Evolutionary conservation across 2,113 vertebrate species (phyloP), one percentile per base, ranked within the genome.

Genomic region (Phyllopteryx taeniolatus): DNA sequence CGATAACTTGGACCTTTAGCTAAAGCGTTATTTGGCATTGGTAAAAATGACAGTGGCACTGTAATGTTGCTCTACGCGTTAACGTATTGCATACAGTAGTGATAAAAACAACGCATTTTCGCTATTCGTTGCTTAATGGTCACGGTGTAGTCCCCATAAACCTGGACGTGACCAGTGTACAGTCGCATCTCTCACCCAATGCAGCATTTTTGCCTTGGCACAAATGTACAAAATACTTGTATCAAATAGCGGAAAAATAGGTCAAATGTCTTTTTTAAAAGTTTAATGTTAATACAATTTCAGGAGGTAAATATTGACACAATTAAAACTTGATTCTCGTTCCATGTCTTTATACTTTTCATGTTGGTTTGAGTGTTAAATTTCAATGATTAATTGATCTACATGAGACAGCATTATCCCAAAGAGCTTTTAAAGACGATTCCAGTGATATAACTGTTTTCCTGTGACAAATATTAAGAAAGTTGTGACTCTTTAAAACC

Each of bases 1-100:
- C 54, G 69, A 49, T 76, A 80, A 83, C 77, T 84, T 74, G n/a
- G 61, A 54, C 75, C 61, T 56, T 31, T 31, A 60, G 27, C 31
- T 74, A 27, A n/a, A 14, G 20, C 42, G 12, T 65, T 20, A n/a
- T 9, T 39, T 22, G 9, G 27, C 62, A 8, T 65, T 14, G 22
- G n/a, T 7, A 10, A n/a, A 20, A 42, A 19, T 11, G 33, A 42
- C 10, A 20, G 4, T 8, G 17, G 17, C 1, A 15, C 12, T 14
- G 2, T 27, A 11, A 33, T 59, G 4, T 13, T 31, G 56, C 27
- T 13, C 56, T 31, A 13, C 22, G 9, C 13, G 56, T 59, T 57
- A 27, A 20, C 19, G 19, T 13, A 8, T 31, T 22, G 53, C 53
- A 22, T n/a, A 3, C 20, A 56, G 12, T 31, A 31, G 11, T 5